Percentiles rank a stretch among this genome's conserved stretches.
Conservation (phyloP, 2,113 vertebrate genomes). For the Pipra filicauda region DNA sequence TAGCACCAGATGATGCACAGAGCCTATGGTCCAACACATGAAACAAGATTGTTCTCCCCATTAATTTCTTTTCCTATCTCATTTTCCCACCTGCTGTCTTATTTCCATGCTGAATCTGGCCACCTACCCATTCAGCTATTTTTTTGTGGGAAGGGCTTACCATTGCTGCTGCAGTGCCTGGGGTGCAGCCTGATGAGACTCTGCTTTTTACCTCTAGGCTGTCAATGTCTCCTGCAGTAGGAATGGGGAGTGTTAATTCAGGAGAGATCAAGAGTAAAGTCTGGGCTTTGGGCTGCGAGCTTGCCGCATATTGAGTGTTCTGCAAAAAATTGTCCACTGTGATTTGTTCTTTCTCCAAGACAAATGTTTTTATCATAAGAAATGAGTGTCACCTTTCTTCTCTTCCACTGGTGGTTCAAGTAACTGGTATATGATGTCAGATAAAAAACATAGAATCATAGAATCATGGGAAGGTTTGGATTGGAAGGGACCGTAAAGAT, state of each 20-base stretch:
- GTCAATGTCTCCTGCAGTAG: not conserved
- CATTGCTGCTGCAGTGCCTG: not conserved
- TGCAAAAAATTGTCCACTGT: not conserved
- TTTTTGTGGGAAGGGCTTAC: not conserved
- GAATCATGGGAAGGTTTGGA: not conserved
- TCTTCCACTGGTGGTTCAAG: not conserved
- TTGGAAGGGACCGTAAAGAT: not conserved
- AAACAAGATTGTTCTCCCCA: not conserved
- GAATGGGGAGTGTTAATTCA: not conserved
- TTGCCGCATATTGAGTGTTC: not conserved
- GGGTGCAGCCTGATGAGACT: not conserved
- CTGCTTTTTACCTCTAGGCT: not conserved
- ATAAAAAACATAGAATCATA: not conserved
- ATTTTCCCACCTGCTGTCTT: not conserved
- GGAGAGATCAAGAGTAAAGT: not conserved
- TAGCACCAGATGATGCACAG: fast-evolving
- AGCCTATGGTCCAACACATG: not conserved
- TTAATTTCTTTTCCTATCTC: not conserved
- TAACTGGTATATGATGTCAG: not conserved
- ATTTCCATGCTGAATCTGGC: not conserved
- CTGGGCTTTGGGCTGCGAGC: not conserved
- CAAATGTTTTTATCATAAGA: not conserved
- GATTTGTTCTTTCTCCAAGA: not conserved
- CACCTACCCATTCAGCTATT: not conserved
- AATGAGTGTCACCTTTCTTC: not conserved